Percentiles rank a stretch among this genome's conserved stretches.
Evolutionary conservation across 2,797 vertebrate genomes (phyloP).

Genomic region (Eurystomus glaucurus): DNA sequence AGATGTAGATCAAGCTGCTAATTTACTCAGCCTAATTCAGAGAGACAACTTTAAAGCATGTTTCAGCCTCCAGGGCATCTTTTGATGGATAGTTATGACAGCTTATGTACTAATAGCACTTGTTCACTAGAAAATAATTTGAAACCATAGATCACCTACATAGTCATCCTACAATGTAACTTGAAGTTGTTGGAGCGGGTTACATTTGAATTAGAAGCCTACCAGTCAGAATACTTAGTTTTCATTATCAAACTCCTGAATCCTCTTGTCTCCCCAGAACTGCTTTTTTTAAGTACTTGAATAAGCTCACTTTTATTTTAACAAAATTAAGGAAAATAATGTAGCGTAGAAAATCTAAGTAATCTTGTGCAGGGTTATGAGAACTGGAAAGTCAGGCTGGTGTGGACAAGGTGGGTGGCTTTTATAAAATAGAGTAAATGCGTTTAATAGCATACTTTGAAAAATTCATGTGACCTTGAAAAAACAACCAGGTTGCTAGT

Average conservation of each 20-base stretch:
- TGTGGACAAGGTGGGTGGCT: neutral
- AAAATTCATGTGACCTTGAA: neutral
- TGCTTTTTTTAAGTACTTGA: neutral
- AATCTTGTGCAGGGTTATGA: neutral
- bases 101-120: neutral
- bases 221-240: neutral
- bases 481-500: neutral
- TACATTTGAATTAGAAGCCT: neutral
- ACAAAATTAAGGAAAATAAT: neutral
- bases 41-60: slow-evolving; percentile 4
- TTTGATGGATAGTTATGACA: slow-evolving; percentile 43
- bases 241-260: neutral
- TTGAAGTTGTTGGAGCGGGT: neutral
- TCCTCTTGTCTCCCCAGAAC: neutral
- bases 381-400: neutral
- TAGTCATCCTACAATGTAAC: neutral
- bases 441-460: neutral
- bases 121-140: slow-evolving; percentile 24
- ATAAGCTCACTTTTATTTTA: neutral
- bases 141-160: neutral
- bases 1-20: slow-evolving; percentile 1
- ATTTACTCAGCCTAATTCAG: neutral
- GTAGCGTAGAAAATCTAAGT: neutral
- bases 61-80: slow-evolving; percentile 10
- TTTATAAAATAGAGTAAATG: neutral